These are phyloP conservation scores for Leptonema lineaticorne DNA, from an alignment of 1,140 invertebrate genomes.

Conservation along the genomic window DNA sequence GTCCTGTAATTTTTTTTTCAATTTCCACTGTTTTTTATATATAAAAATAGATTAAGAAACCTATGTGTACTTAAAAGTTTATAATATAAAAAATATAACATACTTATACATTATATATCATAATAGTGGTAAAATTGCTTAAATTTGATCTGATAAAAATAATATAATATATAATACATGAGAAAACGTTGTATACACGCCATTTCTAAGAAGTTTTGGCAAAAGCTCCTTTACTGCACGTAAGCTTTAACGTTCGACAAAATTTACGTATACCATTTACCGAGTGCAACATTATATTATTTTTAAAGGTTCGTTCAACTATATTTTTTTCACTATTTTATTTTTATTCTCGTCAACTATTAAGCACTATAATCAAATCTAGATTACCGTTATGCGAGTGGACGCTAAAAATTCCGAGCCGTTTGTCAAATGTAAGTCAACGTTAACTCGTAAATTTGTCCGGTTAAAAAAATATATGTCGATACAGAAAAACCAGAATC, in stretches of 20 bases:
- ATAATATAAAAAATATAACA: too few species aligned
- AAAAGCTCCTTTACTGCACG: neutral
- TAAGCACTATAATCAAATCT: neutral
- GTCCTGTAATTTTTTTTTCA: too few species aligned
- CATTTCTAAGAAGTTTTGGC: slow-evolving; percentile 3
- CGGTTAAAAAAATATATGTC: neutral
- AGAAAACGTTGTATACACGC: neutral
- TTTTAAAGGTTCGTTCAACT: slow-evolving; percentile 11
- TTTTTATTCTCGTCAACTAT: neutral
- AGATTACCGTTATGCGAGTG: neutral
- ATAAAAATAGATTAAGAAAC: too few species aligned
- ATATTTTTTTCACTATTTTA: neutral
- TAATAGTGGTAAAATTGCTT: neutral
- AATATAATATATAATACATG: too few species aligned
- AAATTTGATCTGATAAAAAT: neutral
- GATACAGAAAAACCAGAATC: too few species aligned
- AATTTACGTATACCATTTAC: neutral
- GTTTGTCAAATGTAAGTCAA: slow-evolving; percentile 17
- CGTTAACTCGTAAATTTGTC: too few species aligned
- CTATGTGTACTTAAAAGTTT: too few species aligned
- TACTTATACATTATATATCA: too few species aligned
- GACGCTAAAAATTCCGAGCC: neutral
- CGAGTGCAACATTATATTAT: neutral
- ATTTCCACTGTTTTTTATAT: too few species aligned
- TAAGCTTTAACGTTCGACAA: neutral